phyloP scores from a whole-genome alignment of 2,888 invertebrate species.

The Ernsta delagoae region DNA sequence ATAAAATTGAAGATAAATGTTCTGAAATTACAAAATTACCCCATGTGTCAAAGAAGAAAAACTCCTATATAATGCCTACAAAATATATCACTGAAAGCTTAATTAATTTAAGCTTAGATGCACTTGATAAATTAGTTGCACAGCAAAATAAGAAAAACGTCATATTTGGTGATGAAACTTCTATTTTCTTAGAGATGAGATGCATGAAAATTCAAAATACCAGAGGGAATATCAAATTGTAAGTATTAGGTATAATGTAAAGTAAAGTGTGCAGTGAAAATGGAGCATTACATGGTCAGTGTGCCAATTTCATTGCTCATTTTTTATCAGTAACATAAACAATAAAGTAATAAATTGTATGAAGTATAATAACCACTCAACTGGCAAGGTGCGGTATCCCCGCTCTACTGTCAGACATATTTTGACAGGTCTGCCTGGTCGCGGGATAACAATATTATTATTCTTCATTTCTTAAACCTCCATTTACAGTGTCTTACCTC shows the following conservation, averaged over 20 bases:
- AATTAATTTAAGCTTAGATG: constrained; percentile 60
- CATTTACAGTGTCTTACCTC: constrained; percentile 71
- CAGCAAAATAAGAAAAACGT: constrained; percentile 65
- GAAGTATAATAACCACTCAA: too few relatives aligned
- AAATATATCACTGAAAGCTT: constrained; percentile 60
- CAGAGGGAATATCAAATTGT: constrained; percentile 86
- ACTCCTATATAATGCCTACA: constrained; percentile 66
- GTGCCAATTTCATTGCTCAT: too few relatives aligned
- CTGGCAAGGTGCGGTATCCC: too few relatives aligned
- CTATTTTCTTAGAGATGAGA: constrained; percentile 85
- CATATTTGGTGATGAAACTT: constrained; percentile 84
- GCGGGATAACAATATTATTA: too few relatives aligned
- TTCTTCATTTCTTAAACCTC: neutral
- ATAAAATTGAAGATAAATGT: constrained; percentile 33
- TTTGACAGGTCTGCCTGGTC: too few relatives aligned
- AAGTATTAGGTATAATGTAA: constrained; percentile 57
- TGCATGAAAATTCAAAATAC: constrained; percentile 87
- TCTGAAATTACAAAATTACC: neutral
- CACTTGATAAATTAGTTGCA: constrained; percentile 59
- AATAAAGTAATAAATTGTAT: too few relatives aligned
- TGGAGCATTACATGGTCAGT: too few relatives aligned
- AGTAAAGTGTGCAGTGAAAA: too few relatives aligned
- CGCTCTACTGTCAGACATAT: too few relatives aligned
- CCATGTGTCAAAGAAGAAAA: constrained; percentile 48
- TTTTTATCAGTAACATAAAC: too few relatives aligned